phyloP scores from a whole-genome alignment of 2,888 invertebrate genomes.

The Chymomyza caudatula region DNA sequence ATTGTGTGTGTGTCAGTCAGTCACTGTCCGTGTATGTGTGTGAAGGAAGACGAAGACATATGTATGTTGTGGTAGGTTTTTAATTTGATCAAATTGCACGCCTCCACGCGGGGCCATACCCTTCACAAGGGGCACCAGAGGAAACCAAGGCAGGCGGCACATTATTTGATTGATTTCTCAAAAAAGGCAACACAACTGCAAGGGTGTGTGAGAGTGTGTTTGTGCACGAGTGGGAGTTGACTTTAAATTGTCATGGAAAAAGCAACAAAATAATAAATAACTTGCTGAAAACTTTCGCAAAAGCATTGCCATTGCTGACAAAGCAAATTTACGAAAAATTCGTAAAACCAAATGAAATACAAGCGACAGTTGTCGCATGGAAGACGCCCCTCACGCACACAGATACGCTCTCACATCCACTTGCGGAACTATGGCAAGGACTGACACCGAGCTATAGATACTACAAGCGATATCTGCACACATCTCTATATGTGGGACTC shows the following conservation, averaged over 20 bases:
- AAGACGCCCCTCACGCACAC: constrained; percentile 7
- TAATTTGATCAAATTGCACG: constrained; percentile 64
- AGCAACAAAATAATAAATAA: constrained; percentile 69
- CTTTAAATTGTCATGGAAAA: not conserved
- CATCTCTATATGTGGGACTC: not conserved
- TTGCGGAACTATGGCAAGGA: not conserved
- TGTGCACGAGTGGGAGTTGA: not conserved
- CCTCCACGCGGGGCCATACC: not conserved
- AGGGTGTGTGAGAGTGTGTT: not conserved
- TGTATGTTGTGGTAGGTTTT: constrained; percentile 55
- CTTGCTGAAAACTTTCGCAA: constrained; percentile 54
- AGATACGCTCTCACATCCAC: constrained; percentile 25
- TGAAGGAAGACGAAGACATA: constrained; percentile 4
- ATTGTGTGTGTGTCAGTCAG: not conserved
- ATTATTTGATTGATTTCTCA: constrained; percentile 44
- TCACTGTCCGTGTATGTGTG: not conserved
- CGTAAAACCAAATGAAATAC: constrained; percentile 7
- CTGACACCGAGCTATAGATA: not conserved
- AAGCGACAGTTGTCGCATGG: not conserved
- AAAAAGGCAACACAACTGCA: constrained; percentile 9
- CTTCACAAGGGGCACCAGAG: not conserved
- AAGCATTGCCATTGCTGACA: constrained; percentile 52
- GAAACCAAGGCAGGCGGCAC: constrained; percentile 24
- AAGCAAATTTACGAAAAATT: constrained; percentile 53
- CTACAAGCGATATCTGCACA: not conserved